These are phyloP conservation scores for Plagiodera versicolora DNA, from an alignment of 2,888 invertebrate genomes.

Conservation along the genomic window DNA sequence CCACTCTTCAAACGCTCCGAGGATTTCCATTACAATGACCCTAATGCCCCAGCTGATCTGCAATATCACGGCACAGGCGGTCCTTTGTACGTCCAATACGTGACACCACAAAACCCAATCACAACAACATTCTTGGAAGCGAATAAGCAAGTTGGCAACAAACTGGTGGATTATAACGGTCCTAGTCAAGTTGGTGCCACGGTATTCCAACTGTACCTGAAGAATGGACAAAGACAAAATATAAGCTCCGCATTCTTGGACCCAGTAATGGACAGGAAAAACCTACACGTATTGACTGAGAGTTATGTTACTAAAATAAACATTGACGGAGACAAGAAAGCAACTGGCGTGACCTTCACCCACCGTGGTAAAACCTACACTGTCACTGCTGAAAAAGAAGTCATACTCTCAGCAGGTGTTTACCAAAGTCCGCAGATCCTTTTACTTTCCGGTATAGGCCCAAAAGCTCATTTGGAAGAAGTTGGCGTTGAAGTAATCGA, in stretches of 20 bases:
- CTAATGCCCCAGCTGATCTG: conserved; percentile 16
- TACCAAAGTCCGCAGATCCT: conserved; percentile 81
- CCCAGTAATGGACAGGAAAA: conserved; percentile 64
- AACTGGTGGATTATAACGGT: conserved; percentile 68
- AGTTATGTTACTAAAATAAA: conserved; percentile 65
- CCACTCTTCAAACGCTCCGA: conserved; percentile 49
- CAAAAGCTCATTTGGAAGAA: conserved; percentile 61
- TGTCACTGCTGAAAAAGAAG: conserved; percentile 67
- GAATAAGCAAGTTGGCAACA: conserved; percentile 67
- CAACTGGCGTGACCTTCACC: conserved; percentile 67
- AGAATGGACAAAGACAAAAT: conserved; percentile 72
- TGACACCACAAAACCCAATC: conserved; percentile 13
- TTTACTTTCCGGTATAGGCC: conserved; percentile 82
- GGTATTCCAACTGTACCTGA: conserved; percentile 66
- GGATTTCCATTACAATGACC: conserved; percentile 19
- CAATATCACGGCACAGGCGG: conserved; percentile 27
- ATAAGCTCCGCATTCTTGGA: conserved; percentile 74
- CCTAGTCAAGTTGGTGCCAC: conserved; percentile 66
- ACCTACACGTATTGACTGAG: conserved; percentile 69
- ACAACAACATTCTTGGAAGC: conserved; percentile 62
- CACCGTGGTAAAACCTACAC: conserved; percentile 60
- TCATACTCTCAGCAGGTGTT: conserved; percentile 77
- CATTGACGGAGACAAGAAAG: conserved; percentile 63
- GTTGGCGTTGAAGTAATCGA: conserved; percentile 63
- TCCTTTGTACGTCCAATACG: conserved; percentile 28